These are phyloP conservation scores for Brachionus paranguensis DNA, from an alignment of 1,140 invertebrate genomes.

Conservation along the genomic window DNA sequence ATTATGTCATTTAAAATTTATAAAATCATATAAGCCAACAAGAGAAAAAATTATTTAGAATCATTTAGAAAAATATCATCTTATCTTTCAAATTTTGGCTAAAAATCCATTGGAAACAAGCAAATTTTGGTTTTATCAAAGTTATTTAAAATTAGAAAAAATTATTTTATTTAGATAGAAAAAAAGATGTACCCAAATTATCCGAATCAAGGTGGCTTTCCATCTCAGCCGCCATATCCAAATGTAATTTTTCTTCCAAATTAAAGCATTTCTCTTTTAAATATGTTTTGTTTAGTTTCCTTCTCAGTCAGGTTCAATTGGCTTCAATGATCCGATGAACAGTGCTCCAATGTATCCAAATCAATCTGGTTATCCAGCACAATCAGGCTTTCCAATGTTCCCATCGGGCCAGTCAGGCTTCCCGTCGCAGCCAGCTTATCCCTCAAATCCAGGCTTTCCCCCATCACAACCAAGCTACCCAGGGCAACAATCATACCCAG, in stretches of 20 bases:
- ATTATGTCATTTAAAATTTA: no score
- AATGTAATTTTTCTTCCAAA: background rate
- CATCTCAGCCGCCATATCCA: background rate
- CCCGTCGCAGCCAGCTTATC: background rate
- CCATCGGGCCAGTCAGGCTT: background rate
- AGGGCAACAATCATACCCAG: background rate
- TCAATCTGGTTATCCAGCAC: background rate
- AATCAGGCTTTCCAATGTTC: background rate
- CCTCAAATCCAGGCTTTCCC: background rate
- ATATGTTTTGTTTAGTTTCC: background rate
- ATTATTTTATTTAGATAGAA: conserved; percentile 1
- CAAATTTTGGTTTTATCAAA: background rate
- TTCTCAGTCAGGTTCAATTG: background rate
- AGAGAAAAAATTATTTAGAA: background rate
- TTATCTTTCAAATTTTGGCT: background rate
- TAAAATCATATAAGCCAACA: background rate
- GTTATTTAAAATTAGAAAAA: background rate
- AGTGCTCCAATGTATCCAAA: background rate
- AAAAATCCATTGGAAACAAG: background rate
- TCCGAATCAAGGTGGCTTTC: conserved; percentile 25
- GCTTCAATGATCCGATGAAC: background rate
- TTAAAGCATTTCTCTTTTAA: background rate
- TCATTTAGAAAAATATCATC: background rate
- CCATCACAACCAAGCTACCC: background rate
- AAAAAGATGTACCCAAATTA: conserved; percentile 15